A percentile compares a stretch with the other conserved stretches of the same genome.
Evolutionary conservation across 2,888 invertebrate species (phyloP).

Genomic region (Abscondita cerata): DNA sequence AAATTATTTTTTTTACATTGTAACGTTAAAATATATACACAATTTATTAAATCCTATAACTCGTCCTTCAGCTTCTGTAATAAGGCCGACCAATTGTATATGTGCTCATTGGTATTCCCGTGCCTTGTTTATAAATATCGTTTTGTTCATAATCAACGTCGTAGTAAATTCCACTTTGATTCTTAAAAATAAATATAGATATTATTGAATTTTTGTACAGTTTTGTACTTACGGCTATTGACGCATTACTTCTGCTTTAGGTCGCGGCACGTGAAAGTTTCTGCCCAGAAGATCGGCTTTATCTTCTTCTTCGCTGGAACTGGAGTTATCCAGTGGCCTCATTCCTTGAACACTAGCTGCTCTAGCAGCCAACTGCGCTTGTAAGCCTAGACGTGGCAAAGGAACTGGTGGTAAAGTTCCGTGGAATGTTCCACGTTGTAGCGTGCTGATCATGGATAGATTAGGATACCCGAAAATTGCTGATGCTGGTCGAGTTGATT

Average conservation of each 20-base stretch:
- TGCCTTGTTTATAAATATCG: slow-evolving; percentile 63
- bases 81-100: slow-evolving; percentile 80
- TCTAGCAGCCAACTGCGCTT: slow-evolving; percentile 51
- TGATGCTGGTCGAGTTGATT: slow-evolving; percentile 79
- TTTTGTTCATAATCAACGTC: slow-evolving; percentile 85
- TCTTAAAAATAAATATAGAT: slow-evolving; percentile 63
- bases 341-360: slow-evolving; percentile 55
- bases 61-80: slow-evolving; percentile 61
- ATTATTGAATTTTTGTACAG: background rate
- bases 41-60: slow-evolving; percentile 14
- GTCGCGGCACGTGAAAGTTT: slow-evolving; percentile 79
- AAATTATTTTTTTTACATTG: background rate
- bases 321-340: slow-evolving; percentile 63
- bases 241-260: slow-evolving; percentile 79
- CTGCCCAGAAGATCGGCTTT: slow-evolving; percentile 76
- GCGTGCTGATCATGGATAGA: slow-evolving; percentile 61
- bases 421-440: slow-evolving; percentile 58
- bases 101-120: slow-evolving; percentile 80
- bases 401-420: slow-evolving; percentile 75
- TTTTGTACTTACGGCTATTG: slow-evolving; percentile 64
- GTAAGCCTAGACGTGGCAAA: slow-evolving; percentile 68
- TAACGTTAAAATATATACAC: slow-evolving; percentile 11
- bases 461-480: slow-evolving; percentile 83
- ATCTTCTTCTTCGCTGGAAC: slow-evolving; percentile 73
- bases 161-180: slow-evolving; percentile 89